Base-by-base conservation (phyloP, 2,888 invertebrate genomes). In the Zaprionus lineosus region DNA sequence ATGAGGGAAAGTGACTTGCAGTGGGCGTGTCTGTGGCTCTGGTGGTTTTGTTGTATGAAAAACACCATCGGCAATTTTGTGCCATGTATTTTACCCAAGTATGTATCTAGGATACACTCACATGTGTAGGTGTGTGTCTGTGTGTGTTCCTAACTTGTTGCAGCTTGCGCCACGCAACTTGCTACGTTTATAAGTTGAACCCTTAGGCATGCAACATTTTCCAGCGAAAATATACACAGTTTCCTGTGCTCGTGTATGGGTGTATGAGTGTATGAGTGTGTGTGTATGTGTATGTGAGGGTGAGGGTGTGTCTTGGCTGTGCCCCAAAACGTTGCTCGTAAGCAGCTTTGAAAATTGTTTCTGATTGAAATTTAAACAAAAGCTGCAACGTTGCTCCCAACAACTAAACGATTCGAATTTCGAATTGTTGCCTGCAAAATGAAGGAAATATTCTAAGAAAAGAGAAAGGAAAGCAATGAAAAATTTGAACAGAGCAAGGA, bases 311-410 rank as follows among this genome's bases (percentile, higher is more conserved):
- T n/a, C 18, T 16, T 1, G 11, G 2, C 14, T 18, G 2, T 16
- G 8, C 1, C 11, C 39, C 7, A 4, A 14, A 37, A 9, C 28
- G 24, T 29, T 33, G 48, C 34, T 67, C 34, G 50, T 60, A 77
- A 67, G 63, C 63, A 53, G 70, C 84, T 61, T 67, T 66, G 52
- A 44, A 82, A 82, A 81, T 84, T 77, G 71, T 82, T 84, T 81
- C 61, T 77, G 57, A 78, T 84, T 67, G 74, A 84, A 84, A 74
- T 84, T 79, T 77, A 65, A 82, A 74, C 82, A 78, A 68, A 81
- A 65, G 61, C 57, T 47, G 57, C 67, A 52, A 41, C 40, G 50
- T 56, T 51, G 46, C 58, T 62, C 52, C 48, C 41, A 53, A 43
- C 36, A 69, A 43, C 37, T 57, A 37, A 53, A 36, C 39, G 44